A percentile compares a stretch with the other conserved stretches of the same genome.
These are phyloP conservation scores for Neodiprion lecontei DNA, from an alignment of 1,140 invertebrate species.

Conservation along the genomic window DNA sequence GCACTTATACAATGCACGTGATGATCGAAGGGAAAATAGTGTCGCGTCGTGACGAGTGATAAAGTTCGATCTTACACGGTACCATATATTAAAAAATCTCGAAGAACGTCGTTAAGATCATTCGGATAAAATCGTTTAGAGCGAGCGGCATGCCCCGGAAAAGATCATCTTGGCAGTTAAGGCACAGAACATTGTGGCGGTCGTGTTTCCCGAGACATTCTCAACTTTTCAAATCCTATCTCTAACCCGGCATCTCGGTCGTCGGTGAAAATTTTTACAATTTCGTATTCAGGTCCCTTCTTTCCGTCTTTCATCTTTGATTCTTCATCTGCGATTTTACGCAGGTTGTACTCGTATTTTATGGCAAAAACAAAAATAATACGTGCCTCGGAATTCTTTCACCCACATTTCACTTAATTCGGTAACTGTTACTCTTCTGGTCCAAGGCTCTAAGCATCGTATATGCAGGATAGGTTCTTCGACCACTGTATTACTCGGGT, in stretches of 20 bases:
- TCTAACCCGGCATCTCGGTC: neutral
- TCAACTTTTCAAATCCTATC: neutral
- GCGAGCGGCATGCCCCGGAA: neutral
- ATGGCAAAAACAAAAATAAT: too few relatives aligned
- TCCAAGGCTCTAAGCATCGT: too few relatives aligned
- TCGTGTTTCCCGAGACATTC: neutral
- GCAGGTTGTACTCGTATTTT: too few relatives aligned
- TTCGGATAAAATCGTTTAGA: constrained; percentile 2
- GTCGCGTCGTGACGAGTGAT: neutral
- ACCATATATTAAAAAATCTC: neutral
- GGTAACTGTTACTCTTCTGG: too few relatives aligned
- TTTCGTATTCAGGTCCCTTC: too few relatives aligned
- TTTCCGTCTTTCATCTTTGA: too few relatives aligned
- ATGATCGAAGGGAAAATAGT: too few relatives aligned
- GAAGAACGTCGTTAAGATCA: neutral
- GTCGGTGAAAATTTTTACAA: too few relatives aligned
- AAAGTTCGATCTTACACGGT: neutral
- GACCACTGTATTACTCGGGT: neutral
- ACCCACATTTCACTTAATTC: too few relatives aligned
- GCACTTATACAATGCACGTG: too few relatives aligned
- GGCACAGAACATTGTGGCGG: neutral
- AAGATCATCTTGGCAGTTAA: neutral
- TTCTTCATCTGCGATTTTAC: too few relatives aligned
- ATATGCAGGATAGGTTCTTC: neutral
- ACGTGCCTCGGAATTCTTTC: too few relatives aligned